Conservation (phyloP, 2,888 invertebrate species). For the Glaucopsyche alexis region DNA sequence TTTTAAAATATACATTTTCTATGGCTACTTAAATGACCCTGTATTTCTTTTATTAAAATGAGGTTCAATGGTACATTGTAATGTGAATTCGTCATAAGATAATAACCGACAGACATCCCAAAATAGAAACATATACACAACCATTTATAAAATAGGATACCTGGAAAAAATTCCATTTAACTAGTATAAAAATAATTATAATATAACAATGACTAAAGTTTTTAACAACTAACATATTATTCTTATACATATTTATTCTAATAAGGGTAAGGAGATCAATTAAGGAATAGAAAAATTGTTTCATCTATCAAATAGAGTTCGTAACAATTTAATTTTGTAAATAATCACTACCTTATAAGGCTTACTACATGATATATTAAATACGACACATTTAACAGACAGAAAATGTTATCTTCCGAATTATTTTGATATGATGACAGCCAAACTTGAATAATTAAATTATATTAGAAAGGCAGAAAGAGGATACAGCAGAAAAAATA, state of each 20-base stretch:
- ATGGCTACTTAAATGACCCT: conserved; percentile 63
- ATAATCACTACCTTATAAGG: conserved; percentile 55
- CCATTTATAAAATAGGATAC: conserved; percentile 34
- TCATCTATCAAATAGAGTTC: conserved; percentile 34
- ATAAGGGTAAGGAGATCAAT: conserved; percentile 65
- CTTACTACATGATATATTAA: conserved; percentile 46
- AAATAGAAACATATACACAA: conserved; percentile 34
- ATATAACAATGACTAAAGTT: conserved; percentile 35
- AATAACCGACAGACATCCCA: conserved; percentile 28
- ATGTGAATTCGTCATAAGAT: conserved; percentile 29
- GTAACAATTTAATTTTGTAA: conserved; percentile 39
- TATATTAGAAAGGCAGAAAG: not conserved
- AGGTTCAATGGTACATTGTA: conserved; percentile 44
- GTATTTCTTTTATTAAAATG: conserved; percentile 51
- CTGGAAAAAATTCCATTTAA: conserved; percentile 35
- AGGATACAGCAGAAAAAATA: not conserved
- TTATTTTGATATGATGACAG: conserved; percentile 22
- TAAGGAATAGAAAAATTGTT: conserved; percentile 65
- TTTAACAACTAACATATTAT: conserved; percentile 29
- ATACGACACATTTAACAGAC: not conserved
- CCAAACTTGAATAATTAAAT: not conserved
- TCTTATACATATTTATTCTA: conserved; percentile 31
- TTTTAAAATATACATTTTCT: conserved; percentile 42
- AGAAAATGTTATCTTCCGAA: not conserved
- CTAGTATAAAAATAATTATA: conserved; percentile 39